Percentiles rank a stretch among this genome's conserved stretches.
Evolutionary conservation across 2,888 invertebrate genomes (phyloP).

Genomic region (Cyclophora punctaria): DNA sequence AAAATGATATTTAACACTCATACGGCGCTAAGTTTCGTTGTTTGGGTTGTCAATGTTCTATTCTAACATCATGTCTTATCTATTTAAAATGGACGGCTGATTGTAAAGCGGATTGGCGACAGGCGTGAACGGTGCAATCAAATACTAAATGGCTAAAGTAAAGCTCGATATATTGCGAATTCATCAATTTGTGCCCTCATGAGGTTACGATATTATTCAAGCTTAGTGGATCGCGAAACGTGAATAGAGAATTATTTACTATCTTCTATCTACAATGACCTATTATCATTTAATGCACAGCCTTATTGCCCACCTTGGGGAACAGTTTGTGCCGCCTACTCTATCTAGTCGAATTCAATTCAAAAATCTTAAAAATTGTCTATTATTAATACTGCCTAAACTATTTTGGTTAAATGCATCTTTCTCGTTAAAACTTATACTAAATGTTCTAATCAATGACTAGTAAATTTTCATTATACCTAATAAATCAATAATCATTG

Average conservation of each 20-base stretch:
- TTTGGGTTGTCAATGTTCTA: too few relatives aligned
- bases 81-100: too few relatives aligned
- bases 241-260: constrained; percentile 1
- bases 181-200: constrained; percentile 10
- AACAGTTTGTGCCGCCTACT: not conserved
- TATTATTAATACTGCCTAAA: not conserved
- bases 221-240: constrained; percentile 1
- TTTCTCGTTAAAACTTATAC: not conserved
- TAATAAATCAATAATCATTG: not conserved
- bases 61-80: too few relatives aligned
- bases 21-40: too few relatives aligned
- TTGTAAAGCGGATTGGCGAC: too few relatives aligned
- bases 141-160: too few relatives aligned
- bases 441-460: not conserved
- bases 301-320: not conserved
- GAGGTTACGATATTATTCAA: constrained; percentile 3
- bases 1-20: too few relatives aligned
- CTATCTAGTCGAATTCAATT: not conserved
- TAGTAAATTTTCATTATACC: not conserved
- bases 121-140: too few relatives aligned
- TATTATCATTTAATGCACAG: not conserved
- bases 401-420: not conserved
- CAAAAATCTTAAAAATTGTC: not conserved
- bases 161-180: constrained; percentile 1
- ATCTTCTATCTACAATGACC: constrained; percentile 3